Evolutionary conservation across 2,113 vertebrate genomes (phyloP).

Genomic region (Oreochromis niloticus): DNA sequence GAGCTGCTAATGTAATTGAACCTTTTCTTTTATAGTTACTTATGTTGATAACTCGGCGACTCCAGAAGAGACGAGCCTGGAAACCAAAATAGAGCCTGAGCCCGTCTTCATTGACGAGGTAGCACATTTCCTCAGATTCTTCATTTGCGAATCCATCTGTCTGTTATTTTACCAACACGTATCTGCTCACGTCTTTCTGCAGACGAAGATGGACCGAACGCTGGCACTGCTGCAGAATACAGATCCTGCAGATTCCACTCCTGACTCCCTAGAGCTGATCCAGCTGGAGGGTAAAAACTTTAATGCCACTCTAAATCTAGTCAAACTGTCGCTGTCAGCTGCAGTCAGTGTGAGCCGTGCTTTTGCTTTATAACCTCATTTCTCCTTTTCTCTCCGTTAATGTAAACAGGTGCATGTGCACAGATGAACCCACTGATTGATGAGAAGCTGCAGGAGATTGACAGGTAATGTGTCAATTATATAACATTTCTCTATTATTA

Average conservation of each 20-base stretch:
- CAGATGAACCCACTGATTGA: slow-evolving; percentile 99
- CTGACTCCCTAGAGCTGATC: slow-evolving; percentile 83
- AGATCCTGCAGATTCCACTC: slow-evolving; percentile 83
- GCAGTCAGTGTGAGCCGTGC: neutral
- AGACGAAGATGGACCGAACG: slow-evolving; percentile 92
- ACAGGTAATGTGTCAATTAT: slow-evolving; percentile 76
- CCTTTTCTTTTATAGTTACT: slow-evolving; percentile 22
- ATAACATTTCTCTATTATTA: neutral
- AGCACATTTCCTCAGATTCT: neutral
- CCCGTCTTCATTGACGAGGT: slow-evolving; percentile 96
- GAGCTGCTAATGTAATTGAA: neutral
- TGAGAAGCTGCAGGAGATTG: slow-evolving; percentile 93
- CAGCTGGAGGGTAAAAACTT: slow-evolving; percentile 85
- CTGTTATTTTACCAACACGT: neutral
- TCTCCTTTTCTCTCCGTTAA: neutral
- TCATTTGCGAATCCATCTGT: neutral
- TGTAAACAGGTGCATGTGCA: slow-evolving; percentile 84
- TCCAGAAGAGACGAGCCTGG: slow-evolving; percentile 74
- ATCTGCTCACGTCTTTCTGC: neutral
- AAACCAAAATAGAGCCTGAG: slow-evolving; percentile 82
- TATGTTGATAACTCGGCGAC: slow-evolving; percentile 71
- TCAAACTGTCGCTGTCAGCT: neutral
- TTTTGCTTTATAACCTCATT: neutral
- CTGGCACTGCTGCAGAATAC: slow-evolving; percentile 88
- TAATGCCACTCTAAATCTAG: neutral